phyloP scores from a whole-genome alignment of 2,113 vertebrate species.

The Nibea coibor region DNA sequence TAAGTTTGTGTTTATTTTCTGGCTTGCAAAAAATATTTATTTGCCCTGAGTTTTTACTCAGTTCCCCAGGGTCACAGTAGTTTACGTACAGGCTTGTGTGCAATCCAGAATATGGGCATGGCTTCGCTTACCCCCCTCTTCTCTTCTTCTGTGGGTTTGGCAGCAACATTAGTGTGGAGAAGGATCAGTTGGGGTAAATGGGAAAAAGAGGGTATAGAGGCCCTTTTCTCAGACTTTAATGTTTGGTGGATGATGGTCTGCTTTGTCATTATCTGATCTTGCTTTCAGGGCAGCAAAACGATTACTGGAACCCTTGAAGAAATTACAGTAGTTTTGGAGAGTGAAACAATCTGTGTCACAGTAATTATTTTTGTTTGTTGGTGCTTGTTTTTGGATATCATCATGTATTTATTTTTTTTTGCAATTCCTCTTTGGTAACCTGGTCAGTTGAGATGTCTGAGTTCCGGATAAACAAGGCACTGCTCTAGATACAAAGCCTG shows the following conservation, averaged over 20 bases:
- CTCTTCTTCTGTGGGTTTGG: conserved; percentile 65
- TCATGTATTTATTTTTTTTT: background rate
- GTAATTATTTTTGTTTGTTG: conserved; percentile 15
- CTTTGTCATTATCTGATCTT: conserved; percentile 44
- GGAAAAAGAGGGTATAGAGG: conserved; percentile 39
- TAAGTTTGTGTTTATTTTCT: conserved; percentile 24
- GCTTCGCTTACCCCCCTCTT: conserved; percentile 9
- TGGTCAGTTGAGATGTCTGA: conserved; percentile 37
- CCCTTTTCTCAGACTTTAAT: conserved; percentile 34
- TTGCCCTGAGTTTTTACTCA: conserved; percentile 24
- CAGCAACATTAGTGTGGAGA: conserved; percentile 44
- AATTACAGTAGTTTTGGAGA: conserved; percentile 19
- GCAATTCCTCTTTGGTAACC: conserved; percentile 16
- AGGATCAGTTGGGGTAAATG: conserved; percentile 38
- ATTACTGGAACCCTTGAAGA: conserved; percentile 21
- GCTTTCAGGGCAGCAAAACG: conserved; percentile 26
- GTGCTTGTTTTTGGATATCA: conserved; percentile 12
- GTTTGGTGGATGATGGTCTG: conserved; percentile 43
- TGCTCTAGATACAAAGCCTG: conserved; percentile 22
- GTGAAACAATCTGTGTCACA: conserved; percentile 9
- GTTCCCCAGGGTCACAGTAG: conserved; percentile 45
- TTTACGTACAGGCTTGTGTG: conserved; percentile 46
- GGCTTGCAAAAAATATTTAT: conserved; percentile 51
- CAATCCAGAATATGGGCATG: conserved; percentile 51
- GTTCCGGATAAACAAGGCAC: conserved; percentile 30